Evolutionary conservation across 2,888 invertebrate species (phyloP), one percentile per base, ranked within the genome.

Genomic region (Steinernema hermaphroditum): DNA sequence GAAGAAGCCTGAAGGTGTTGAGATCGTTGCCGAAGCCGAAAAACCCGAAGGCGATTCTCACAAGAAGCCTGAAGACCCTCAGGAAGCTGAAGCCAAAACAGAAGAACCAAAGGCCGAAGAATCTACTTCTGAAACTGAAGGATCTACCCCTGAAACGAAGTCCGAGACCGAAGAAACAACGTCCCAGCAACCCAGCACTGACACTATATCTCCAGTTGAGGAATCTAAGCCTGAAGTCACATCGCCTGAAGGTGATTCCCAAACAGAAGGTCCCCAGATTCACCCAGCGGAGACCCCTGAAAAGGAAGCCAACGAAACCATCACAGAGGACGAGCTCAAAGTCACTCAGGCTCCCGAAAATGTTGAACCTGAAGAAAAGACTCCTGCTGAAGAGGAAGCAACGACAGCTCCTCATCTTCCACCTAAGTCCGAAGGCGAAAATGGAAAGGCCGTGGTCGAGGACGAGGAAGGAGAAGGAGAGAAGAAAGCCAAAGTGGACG

Each of bases 401-500:
- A n/a, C n/a, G n/a, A n/a, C n/a, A n/a, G n/a, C n/a, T n/a, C n/a
- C n/a, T n/a, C n/a, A n/a, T n/a, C n/a, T n/a, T n/a, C n/a, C n/a
- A n/a, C n/a, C n/a, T n/a, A n/a, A 62, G 29, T 62, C 62, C 16
- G 62, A 62, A 34, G 62, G 62, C 29, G 62, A 62, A 16, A 27
- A 62, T 34, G 62, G 62, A 29, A 62, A 62, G 32, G 32, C 62
- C 32, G 62, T 62, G 4, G 16, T 16, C 4, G 62, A 62, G 14
- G 62, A 62, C 16, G 43, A 44, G 24, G 29, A 27, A 14, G 43
- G 2, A 34, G 44, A 41, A 16, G 22, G n/a, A 19, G 44, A 69
- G 27, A 19, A 22, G 41, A 69, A 32, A 9, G 14, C 72, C 2
- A 73, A 46, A 27, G 22, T n/a, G 19, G 73, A 72, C 34, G 50